Base-by-base conservation (phyloP, 1,140 invertebrate species). In the Platyscapa corneri region DNA sequence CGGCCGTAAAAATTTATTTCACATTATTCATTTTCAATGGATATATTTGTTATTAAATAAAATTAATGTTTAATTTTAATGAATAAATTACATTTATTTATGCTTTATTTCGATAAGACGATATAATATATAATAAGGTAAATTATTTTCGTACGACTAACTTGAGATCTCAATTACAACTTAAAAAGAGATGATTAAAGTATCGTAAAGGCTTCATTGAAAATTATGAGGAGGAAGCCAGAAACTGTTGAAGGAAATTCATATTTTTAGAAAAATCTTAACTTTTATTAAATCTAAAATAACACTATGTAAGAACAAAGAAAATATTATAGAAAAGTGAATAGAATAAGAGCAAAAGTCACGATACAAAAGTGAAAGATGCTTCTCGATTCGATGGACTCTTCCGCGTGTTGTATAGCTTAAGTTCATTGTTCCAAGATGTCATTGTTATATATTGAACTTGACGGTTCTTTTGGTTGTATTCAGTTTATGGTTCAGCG, bases 391-490 rank as follows among this genome's bases (percentile, higher is more conserved):
- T 77, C 49, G 30, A 53, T 16, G 49, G 42, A 77, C 46, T 77
- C 46, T 77, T 77, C 30, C 49, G 75, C 30, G 30, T 77, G 12
- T 56, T 56, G 10, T 53, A 53, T 34, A 77, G n/a, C 30, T 77
- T 77, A 74, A 74, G 70, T 18, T 74, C 37, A 77, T 77, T 77
- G 75, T 77, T 77, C 46, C 12, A 46, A 49, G 18, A 53, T 77
- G 46, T 53, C 46, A 77, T 77, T 53, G 75, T 77, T 56, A 56
- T 56, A 53, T 77, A 32, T 56, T n/a, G 23, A 53, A 77, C 75
- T 77, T 56, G 75, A 18, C 16, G 16, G 14, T 77, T 53, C 74
- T 77, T 77, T 76, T 49, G n/a, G 6, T n/a, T 27, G 42, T 6
- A 49, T 27, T 77, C 49, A 46, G 23, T 16, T 10, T 53, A 7